Conservation (phyloP, 2,888 invertebrate species). For the Cabera pusaria region DNA sequence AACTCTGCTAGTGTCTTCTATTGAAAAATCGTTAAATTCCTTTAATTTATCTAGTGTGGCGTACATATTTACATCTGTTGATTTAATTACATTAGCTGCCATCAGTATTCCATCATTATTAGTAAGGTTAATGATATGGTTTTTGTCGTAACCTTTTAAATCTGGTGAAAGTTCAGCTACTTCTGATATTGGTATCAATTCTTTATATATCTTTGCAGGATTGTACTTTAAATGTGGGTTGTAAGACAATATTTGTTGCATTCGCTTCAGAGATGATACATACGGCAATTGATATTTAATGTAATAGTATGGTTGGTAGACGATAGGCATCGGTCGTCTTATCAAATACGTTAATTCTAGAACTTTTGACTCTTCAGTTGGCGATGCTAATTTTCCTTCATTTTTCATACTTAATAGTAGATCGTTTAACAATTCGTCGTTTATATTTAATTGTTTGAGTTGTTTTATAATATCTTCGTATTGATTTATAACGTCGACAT, state of each 20-base stretch:
- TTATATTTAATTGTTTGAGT: slow-evolving; percentile 27
- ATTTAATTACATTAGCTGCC: slow-evolving; percentile 48
- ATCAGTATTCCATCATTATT: slow-evolving; percentile 49
- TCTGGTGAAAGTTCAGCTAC: slow-evolving; percentile 48
- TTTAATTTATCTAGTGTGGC: slow-evolving; percentile 13
- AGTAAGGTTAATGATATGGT: slow-evolving; percentile 48
- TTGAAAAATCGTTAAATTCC: slow-evolving; percentile 21
- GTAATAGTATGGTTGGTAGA: slow-evolving; percentile 54
- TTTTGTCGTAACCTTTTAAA: slow-evolving; percentile 42
- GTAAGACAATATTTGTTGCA: slow-evolving; percentile 36
- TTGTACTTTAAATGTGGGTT: slow-evolving; percentile 43
- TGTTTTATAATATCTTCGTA: slow-evolving; percentile 23
- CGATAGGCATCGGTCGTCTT: slow-evolving; percentile 45
- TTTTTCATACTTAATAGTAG: slow-evolving; percentile 39
- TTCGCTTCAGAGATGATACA: slow-evolving; percentile 40
- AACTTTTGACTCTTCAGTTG: slow-evolving; percentile 34
- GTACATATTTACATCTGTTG: slow-evolving; percentile 20
- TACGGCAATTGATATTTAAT: slow-evolving; percentile 63
- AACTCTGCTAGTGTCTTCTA: slow-evolving; percentile 15
- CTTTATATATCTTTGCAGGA: slow-evolving; percentile 45
- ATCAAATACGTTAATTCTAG: slow-evolving; percentile 62
- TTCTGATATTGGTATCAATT: slow-evolving; percentile 44
- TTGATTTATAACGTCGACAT: slow-evolving; percentile 15
- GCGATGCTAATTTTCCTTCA: slow-evolving; percentile 42
- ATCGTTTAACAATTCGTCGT: slow-evolving; percentile 34